Base-by-base conservation (phyloP, 2,888 invertebrate genomes). In the Tiphia femorata region DNA sequence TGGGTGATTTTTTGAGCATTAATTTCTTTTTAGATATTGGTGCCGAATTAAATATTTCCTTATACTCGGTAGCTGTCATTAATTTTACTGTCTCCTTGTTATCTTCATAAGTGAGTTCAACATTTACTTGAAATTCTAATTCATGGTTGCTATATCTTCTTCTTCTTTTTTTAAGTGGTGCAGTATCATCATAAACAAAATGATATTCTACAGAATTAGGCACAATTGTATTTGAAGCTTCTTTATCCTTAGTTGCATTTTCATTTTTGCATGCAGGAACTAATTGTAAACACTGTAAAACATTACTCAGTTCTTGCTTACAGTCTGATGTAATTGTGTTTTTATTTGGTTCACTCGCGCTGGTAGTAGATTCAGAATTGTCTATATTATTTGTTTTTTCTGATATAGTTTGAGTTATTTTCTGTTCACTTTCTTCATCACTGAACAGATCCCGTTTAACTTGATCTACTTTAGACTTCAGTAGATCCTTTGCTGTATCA, bases 361-460 rank as follows among this genome's bases (percentile, higher is more conserved):
- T 12, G n/a, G 19, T 23, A 20, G 7, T 5, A 19, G 7, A 33
- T 29, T 43, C 2, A 6, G 20, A 2, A 1, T 19, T 19, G 1
- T 56, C 51, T 8, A 50, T 33, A 16, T 17, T 42, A 12, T n/a
- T n/a, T n/a, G n/a, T n/a, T n/a, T n/a, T n/a, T n/a, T n/a, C n/a
- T n/a, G n/a, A n/a, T n/a, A n/a, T n/a, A 7, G 1, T 16, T 17
- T n/a, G 67, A 8, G 49, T 47, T 6, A 49, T 51, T 49, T 58
- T 72, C 5, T 72, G 62, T 3, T 73, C 70, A 38, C 64, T 77
- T 6, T 81, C 80, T 2, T 82, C 81, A 25, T 80, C 79, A 41
- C 76, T 79, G 19, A 83, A 83, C 10, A 83, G 58, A 56, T 82
- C 82, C 3, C 82, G 69, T 27, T 80, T 83, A 0, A 82, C 74